Conservation (phyloP, 1,140 invertebrate genomes). For the Drosophila bocqueti region DNA sequence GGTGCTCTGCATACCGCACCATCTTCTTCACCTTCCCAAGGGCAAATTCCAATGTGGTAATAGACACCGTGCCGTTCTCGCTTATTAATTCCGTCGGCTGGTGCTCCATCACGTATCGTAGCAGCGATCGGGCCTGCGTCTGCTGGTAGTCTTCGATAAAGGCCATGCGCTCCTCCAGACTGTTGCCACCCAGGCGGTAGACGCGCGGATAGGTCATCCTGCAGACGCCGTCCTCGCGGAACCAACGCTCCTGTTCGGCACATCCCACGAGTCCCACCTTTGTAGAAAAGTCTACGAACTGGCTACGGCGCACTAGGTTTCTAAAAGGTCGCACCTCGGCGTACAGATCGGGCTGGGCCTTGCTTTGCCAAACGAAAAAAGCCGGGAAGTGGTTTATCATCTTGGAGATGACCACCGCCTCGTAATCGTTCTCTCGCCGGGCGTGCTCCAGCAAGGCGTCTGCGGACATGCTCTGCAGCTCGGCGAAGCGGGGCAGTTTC, state of each 20-base stretch:
- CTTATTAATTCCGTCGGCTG: too few species aligned
- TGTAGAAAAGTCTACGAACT: slow-evolving; percentile 86
- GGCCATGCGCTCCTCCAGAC: too few species aligned
- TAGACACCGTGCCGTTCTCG: slow-evolving; percentile 70
- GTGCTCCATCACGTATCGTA: too few species aligned
- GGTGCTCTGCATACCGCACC: slow-evolving; percentile 65
- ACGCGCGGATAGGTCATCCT: slow-evolving; percentile 87
- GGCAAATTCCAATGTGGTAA: slow-evolving; percentile 87
- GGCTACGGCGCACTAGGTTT: slow-evolving; percentile 86
- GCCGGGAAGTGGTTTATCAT: slow-evolving; percentile 86
- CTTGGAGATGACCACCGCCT: slow-evolving; percentile 86
- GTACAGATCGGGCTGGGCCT: slow-evolving; percentile 69
- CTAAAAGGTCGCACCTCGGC: slow-evolving; percentile 85
- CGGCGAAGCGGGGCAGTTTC: slow-evolving; percentile 85
- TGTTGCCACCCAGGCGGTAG: slow-evolving; percentile 86
- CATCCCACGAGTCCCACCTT: slow-evolving; percentile 88
- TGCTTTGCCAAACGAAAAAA: slow-evolving; percentile 87
- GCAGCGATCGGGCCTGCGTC: too few species aligned
- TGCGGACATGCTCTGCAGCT: slow-evolving; percentile 81
- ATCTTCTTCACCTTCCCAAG: slow-evolving; percentile 77
- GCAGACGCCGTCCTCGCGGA: slow-evolving; percentile 86
- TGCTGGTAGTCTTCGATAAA: too few species aligned
- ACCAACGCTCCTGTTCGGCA: slow-evolving; percentile 87
- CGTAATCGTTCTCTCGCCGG: slow-evolving; percentile 71
- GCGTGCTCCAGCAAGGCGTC: slow-evolving; percentile 71